A percentile compares a stretch with the other conserved stretches of the same genome.
phyloP scores from a whole-genome alignment of 2,113 vertebrate species.

The Microtus richardsoni region DNA sequence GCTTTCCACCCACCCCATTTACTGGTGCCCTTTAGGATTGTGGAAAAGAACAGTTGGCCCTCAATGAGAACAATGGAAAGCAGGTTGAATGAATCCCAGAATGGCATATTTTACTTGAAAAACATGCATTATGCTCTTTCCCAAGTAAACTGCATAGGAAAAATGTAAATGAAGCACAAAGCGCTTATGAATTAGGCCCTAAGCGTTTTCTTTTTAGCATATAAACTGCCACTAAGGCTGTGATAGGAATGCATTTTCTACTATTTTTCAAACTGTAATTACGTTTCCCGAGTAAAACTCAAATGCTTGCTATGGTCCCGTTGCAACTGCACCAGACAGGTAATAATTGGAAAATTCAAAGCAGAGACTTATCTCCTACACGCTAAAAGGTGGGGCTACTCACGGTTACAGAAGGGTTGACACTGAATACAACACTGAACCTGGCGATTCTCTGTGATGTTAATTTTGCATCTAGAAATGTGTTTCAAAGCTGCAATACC shows the following conservation, averaged over 20 bases:
- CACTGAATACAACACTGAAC: constrained; percentile 69
- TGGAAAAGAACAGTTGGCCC: constrained; percentile 56
- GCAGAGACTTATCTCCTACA: constrained; percentile 79
- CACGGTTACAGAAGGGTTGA: constrained; percentile 64
- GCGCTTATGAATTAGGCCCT: constrained; percentile 82
- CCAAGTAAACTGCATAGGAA: constrained; percentile 80
- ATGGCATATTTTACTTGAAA: constrained; percentile 81
- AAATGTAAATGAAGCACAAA: constrained; percentile 85
- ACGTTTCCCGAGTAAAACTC: constrained; percentile 80
- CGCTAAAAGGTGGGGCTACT: constrained; percentile 75
- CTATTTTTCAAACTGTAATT: constrained; percentile 84
- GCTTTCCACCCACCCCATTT: constrained; percentile 71
- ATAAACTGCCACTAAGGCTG: constrained; percentile 82
- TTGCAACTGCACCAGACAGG: constrained; percentile 82
- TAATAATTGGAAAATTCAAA: constrained; percentile 85
- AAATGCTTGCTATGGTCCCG: constrained; percentile 80
- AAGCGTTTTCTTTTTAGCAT: constrained; percentile 84
- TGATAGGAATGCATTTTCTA: constrained; percentile 82
- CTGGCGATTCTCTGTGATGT: constrained; percentile 70
- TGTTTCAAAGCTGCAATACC: constrained; percentile 47
- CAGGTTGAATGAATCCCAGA: constrained; percentile 74
- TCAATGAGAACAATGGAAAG: constrained; percentile 67
- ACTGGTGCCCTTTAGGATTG: constrained; percentile 58
- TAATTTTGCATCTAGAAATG: constrained; percentile 77
- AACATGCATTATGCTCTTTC: constrained; percentile 79